A percentile compares a stretch with the other conserved stretches of the same genome.
These are phyloP conservation scores for Coboldia fuscipes DNA, from an alignment of 1,140 invertebrate species.

Conservation along the genomic window DNA sequence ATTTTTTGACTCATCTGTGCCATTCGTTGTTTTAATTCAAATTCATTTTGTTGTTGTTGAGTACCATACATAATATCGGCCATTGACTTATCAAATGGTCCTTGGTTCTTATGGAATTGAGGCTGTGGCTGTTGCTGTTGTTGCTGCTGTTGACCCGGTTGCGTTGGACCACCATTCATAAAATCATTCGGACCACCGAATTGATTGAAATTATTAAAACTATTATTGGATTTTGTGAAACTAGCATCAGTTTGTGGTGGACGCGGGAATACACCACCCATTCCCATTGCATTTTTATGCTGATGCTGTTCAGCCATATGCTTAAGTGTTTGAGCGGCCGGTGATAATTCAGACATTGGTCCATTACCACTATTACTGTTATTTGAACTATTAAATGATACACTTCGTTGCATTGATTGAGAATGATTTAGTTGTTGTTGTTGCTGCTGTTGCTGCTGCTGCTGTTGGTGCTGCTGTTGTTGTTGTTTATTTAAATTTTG, in stretches of 20 bases:
- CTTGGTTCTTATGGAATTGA: slow-evolving; percentile 20
- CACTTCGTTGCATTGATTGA: slow-evolving; percentile 9
- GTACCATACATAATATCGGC: slow-evolving; percentile 20
- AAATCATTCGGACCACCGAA: slow-evolving; percentile 6
- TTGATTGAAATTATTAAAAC: slow-evolving; percentile 15
- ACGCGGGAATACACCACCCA: slow-evolving; percentile 23
- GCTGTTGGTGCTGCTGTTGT: slow-evolving; percentile 4
- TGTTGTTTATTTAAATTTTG: not conserved
- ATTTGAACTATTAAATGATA: slow-evolving; percentile 19
- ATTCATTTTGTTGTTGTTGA: slow-evolving; percentile 21
- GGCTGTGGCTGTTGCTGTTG: slow-evolving; percentile 18
- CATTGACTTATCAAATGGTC: slow-evolving; percentile 12
- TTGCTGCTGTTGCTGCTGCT: slow-evolving; percentile 8
- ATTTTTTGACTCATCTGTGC: no score
- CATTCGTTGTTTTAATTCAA: slow-evolving; percentile 21
- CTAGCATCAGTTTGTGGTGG: slow-evolving; percentile 15
- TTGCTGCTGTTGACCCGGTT: slow-evolving; percentile 2
- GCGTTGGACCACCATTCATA: not conserved
- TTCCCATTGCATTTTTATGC: slow-evolving; percentile 46
- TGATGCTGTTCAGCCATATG: slow-evolving; percentile 94
- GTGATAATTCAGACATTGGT: slow-evolving; percentile 43
- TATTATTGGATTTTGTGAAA: slow-evolving; percentile 7
- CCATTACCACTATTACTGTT: slow-evolving; percentile 8
- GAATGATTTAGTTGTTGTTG: slow-evolving; percentile 7
- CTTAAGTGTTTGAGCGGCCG: slow-evolving; percentile 80